These are phyloP conservation scores for Sternarchorhynchus goeldii DNA, from an alignment of 2,797 vertebrate species.

Conservation along the genomic window DNA sequence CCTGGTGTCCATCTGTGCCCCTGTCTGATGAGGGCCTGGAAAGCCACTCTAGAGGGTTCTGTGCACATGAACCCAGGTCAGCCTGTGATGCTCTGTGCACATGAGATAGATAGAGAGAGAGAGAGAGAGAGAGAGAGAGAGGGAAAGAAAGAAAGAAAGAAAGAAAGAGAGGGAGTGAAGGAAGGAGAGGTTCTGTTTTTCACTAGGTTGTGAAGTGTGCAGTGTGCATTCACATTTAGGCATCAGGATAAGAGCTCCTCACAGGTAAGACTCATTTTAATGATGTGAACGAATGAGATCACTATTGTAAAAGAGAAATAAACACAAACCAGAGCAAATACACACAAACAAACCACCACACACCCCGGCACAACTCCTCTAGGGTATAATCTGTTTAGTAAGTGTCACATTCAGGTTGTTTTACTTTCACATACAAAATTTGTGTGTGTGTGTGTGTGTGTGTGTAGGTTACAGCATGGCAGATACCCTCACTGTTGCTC, in stretches of 20 bases:
- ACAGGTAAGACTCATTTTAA: slow-evolving; percentile 14
- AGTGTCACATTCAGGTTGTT: too few species aligned
- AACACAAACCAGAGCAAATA: background rate
- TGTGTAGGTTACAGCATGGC: slow-evolving; percentile 91
- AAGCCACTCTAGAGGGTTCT: background rate
- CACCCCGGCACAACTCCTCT: background rate
- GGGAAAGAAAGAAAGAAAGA: too few species aligned
- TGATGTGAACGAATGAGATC: background rate
- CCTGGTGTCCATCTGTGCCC: background rate
- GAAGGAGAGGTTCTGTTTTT: background rate
- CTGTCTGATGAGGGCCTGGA: background rate
- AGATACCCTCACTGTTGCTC: slow-evolving; percentile 92
- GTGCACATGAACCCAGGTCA: background rate
- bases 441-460: slow-evolving; percentile 44
- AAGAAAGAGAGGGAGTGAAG: too few species aligned
- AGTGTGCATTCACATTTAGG: background rate
- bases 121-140: too few species aligned
- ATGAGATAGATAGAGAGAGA: too few species aligned
- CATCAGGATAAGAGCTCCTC: slow-evolving; percentile 14
- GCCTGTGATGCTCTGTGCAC: background rate
- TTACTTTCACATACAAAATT: too few species aligned
- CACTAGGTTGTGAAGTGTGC: background rate
- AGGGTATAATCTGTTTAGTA: background rate
- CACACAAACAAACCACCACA: background rate
- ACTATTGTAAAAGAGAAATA: background rate